Conservation (phyloP, 2,113 vertebrate species). For the Macroglossus sobrinus region DNA sequence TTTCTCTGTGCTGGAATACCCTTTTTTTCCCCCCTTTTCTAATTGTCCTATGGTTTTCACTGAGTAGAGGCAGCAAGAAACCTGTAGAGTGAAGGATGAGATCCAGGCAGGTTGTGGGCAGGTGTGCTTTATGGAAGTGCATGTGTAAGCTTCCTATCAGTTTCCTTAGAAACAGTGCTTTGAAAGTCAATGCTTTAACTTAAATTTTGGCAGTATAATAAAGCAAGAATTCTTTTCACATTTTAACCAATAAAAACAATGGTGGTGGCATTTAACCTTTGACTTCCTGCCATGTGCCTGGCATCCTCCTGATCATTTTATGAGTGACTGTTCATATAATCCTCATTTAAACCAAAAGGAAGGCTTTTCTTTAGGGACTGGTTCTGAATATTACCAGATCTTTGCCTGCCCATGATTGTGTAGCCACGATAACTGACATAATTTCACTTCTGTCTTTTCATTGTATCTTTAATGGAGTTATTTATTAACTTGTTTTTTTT, state of each 20-base stretch:
- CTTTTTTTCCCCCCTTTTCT: not conserved
- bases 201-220: not conserved
- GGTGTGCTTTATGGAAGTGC: not conserved
- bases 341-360: not conserved
- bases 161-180: not conserved
- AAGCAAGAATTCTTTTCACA: not conserved
- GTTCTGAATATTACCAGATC: not conserved
- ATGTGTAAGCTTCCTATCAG: not conserved
- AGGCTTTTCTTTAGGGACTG: not conserved
- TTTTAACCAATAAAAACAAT: not conserved
- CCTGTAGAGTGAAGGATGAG: not conserved
- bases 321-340: not conserved
- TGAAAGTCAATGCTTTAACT: not conserved
- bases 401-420: not conserved
- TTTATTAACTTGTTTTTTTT: not conserved
- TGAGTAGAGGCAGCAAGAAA: not conserved
- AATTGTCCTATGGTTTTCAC: not conserved
- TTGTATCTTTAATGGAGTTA: not conserved
- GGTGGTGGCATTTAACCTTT: not conserved
- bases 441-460: slow-evolving; percentile 10
- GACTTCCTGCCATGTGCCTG: not conserved
- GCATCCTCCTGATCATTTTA: not conserved
- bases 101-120: not conserved
- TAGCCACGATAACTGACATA: not conserved
- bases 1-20: not conserved